Conservation (phyloP, 2,113 vertebrate genomes). For the Todiramphus saurophagus region DNA sequence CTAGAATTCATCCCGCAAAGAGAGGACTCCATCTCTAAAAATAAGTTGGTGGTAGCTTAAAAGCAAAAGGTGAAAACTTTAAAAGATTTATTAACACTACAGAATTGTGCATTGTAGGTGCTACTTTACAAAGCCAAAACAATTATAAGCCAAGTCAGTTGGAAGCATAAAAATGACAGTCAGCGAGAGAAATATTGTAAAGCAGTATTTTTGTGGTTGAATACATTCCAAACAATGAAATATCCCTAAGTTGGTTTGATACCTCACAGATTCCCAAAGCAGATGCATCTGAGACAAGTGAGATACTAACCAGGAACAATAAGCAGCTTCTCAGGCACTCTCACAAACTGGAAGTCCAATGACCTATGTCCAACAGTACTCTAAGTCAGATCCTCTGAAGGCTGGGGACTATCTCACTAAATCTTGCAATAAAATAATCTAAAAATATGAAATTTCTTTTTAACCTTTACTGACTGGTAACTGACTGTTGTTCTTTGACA, state of each 20-base stretch:
- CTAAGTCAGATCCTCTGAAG: not conserved
- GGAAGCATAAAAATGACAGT: not conserved
- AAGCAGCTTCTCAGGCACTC: not conserved
- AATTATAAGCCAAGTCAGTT: not conserved
- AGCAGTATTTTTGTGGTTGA: not conserved
- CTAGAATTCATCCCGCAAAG: not conserved
- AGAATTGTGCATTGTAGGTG: accelerated
- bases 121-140: not conserved
- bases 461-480: not conserved
- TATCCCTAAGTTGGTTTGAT: not conserved
- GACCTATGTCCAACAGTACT: not conserved
- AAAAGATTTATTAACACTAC: not conserved
- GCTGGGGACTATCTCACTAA: not conserved
- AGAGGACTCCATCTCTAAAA: not conserved
- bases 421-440: not conserved
- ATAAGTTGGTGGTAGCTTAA: not conserved
- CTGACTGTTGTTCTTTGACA: not conserved
- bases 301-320: not conserved
- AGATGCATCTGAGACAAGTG: not conserved
- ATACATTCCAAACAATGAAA: not conserved
- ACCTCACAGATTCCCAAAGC: not conserved
- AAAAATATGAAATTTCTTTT: not conserved
- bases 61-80: not conserved
- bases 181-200: not conserved
- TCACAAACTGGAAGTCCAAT: not conserved